Evolutionary conservation across 2,113 vertebrate genomes (phyloP).

Genomic region (Trichechus manatus): DNA sequence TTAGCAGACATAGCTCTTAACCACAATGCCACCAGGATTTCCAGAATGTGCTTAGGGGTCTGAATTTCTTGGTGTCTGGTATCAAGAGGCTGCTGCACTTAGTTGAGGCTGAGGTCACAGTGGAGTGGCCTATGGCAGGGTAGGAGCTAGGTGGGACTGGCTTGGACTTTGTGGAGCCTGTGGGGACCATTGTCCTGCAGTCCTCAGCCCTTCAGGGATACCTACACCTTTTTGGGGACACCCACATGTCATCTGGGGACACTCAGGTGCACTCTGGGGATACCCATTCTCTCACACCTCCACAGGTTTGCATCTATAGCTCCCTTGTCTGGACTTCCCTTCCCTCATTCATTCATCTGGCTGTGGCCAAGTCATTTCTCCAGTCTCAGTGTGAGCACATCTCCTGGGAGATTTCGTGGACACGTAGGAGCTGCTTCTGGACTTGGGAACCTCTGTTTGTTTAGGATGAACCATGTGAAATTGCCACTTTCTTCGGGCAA

Average conservation of each 20-base stretch:
- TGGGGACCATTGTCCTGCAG: too few species aligned
- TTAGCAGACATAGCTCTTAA: too few species aligned
- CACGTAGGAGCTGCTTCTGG: not conserved
- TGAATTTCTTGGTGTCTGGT: not conserved
- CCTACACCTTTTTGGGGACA: not conserved
- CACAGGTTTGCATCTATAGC: accelerated
- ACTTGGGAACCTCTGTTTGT: not conserved
- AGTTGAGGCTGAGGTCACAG: not conserved
- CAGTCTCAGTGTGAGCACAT: not conserved
- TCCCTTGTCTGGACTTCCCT: not conserved
- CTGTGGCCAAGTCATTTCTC: not conserved
- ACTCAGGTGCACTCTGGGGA: not conserved
- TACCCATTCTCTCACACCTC: not conserved
- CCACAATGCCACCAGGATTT: too few species aligned
- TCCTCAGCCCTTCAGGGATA: too few species aligned
- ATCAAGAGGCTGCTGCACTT: not conserved
- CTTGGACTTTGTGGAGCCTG: not conserved
- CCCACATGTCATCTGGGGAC: too few species aligned
- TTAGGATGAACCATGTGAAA: not conserved
- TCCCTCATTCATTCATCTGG: not conserved
- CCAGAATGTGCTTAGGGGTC: not conserved
- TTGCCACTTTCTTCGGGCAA: not conserved
- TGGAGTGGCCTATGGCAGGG: too few species aligned
- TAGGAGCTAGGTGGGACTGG: not conserved
- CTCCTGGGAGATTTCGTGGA: not conserved